Evolutionary conservation across 2,113 vertebrate genomes (phyloP), one percentile per base, ranked within the genome.

Genomic region (Calonectris borealis): DNA sequence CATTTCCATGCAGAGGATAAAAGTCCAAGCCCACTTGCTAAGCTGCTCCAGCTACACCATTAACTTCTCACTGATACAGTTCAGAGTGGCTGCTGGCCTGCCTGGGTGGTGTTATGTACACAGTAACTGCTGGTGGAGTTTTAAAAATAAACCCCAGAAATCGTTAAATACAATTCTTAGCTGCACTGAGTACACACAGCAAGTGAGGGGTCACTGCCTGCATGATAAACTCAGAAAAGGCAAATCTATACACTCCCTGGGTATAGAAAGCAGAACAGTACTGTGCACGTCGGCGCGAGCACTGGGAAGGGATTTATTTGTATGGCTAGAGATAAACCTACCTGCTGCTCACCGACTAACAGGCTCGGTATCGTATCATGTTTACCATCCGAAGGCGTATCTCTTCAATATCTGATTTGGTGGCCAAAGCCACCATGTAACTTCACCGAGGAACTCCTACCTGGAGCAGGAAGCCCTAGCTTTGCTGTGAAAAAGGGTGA

Each of bases 131-230:
- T n/a, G 72, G 46, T 15, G 57, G 2, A 72, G 82, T 38, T 7
- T 84, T 44, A 32, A 79, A 94, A 96, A 78, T n/a, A 91, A 96
- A 85, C 84, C 69, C 87, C 81, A 86, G 65, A 31, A 81, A 94
- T 54, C 34, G 1, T 15, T 54, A 26, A 82, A 76, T 2, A 22
- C 70, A 70, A 22, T 46, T n/a, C 73, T 31, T 9, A 44, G 84
- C 77, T 51, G 69, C 29, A 7, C 70, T 49, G 46, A 69, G 86
- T 27, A 79, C 84, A 75, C 69, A 40, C 11, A 19, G 64, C 60
- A 58, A 93, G 68, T 2, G 34, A 95, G 80, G 65, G 73, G 82
- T 76, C 95, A 91, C 49, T 16, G 24, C 25, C 72, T 49, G 65
- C 2, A 0, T 2, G 77, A 38, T 27, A 57, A 49, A 83, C 79